Evolutionary conservation across 2,113 vertebrate genomes (phyloP).

Genomic region (Lepidothrix coronata): DNA sequence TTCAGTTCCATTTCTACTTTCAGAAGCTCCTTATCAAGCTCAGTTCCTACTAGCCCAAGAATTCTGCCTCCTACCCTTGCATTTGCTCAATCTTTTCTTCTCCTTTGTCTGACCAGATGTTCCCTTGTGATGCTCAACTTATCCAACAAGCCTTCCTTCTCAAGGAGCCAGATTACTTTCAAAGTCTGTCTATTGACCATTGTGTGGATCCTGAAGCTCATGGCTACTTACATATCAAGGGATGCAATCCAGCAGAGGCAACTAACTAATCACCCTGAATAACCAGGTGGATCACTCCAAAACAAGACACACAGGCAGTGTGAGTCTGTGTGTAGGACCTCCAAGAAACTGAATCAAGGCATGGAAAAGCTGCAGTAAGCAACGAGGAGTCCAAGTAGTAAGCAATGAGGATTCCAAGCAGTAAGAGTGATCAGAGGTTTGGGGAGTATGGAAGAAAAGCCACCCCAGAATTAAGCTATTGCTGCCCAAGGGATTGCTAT

Average conservation of each 20-base stretch:
- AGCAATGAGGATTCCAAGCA: background rate
- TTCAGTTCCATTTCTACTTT: background rate
- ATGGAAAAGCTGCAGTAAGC: background rate
- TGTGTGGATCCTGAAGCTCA: background rate
- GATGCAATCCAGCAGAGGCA: background rate
- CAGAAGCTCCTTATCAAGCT: background rate
- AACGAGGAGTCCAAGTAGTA: background rate
- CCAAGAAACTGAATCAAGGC: background rate
- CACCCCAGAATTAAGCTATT: background rate
- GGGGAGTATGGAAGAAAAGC: background rate
- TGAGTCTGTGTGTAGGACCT: background rate
- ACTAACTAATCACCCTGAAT: background rate
- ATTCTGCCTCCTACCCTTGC: background rate
- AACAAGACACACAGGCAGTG: background rate
- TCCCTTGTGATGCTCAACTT: background rate
- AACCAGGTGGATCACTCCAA: background rate
- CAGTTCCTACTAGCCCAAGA: background rate
- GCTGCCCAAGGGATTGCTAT: background rate
- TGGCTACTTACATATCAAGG: background rate
- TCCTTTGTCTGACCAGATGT: background rate
- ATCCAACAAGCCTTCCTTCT: background rate
- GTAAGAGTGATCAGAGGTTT: background rate
- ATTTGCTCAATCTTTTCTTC: background rate
- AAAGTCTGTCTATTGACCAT: background rate
- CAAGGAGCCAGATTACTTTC: background rate